These are phyloP conservation scores for Chrysogorgia sp. DNA, from an alignment of 92 coral and sea anemone species.

Conservation along the genomic window DNA sequence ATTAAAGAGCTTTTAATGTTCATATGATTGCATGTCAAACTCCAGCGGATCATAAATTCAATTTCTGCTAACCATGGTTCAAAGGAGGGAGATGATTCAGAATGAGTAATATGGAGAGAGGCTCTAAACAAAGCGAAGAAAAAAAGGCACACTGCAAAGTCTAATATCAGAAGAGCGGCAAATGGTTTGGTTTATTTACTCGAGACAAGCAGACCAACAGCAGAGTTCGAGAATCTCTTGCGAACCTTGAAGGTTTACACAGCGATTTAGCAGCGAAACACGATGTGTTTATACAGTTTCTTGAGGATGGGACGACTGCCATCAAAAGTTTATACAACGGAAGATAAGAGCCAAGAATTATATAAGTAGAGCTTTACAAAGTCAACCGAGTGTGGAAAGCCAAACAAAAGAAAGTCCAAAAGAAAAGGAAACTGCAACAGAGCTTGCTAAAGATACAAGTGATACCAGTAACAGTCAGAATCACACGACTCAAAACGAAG, in stretches of 20 bases:
- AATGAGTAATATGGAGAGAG: too few species aligned
- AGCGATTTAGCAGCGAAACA: slow-evolving; percentile 1
- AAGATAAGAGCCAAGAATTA: neutral
- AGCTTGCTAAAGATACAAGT: too few species aligned
- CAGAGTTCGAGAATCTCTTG: neutral
- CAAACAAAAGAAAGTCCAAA: too few species aligned
- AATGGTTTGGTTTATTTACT: neutral
- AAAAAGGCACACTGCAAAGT: neutral
- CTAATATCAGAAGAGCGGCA: slow-evolving; percentile 7
- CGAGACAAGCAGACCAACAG: neutral
- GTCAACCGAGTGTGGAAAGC: too few species aligned
- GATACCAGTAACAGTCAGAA: too few species aligned
- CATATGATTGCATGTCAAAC: too few species aligned
- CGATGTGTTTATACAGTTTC: neutral
- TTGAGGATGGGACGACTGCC: slow-evolving; percentile 24
- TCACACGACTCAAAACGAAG: too few species aligned
- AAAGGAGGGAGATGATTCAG: neutral
- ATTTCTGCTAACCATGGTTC: neutral
- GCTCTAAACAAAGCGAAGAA: slow-evolving; percentile 5
- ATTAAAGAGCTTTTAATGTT: too few species aligned
- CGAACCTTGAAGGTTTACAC: neutral
- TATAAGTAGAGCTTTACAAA: neutral
- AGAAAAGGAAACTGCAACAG: too few species aligned
- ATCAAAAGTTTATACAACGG: neutral
- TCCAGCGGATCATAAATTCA: too few species aligned